A percentile compares a stretch with the other conserved stretches of the same genome.
Conservation (phyloP, 2,113 vertebrate genomes). For the Holacanthus passer region DNA sequence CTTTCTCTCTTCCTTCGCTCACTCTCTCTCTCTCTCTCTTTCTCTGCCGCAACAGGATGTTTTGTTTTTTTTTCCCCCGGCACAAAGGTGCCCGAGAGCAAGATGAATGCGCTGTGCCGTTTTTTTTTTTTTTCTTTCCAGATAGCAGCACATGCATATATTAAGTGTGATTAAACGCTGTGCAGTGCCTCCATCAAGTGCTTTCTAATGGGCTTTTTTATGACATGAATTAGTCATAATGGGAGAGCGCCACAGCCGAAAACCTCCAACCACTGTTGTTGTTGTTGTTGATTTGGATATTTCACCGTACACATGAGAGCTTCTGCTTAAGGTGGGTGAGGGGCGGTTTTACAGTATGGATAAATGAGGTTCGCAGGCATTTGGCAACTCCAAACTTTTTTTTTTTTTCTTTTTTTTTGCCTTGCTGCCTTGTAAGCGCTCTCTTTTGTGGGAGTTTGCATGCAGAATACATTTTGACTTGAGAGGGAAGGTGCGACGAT, state of each 20-base stretch:
- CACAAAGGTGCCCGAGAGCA: conserved; percentile 80
- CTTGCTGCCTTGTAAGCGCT: background rate
- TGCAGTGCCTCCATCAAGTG: conserved; percentile 84
- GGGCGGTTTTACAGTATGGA: conserved; percentile 60
- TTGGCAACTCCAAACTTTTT: conserved; percentile 48
- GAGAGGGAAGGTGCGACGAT: conserved; percentile 50
- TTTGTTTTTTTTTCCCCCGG: conserved; percentile 44
- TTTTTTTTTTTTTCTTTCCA: conserved; percentile 31
- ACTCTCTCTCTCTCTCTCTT: conserved; percentile 43
- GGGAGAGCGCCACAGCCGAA: conserved; percentile 75
- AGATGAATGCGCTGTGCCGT: conserved; percentile 74
- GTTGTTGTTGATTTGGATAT: conserved; percentile 77
- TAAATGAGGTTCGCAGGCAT: conserved; percentile 52
- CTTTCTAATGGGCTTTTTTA: conserved; percentile 87
- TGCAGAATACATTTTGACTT: conserved; percentile 29
- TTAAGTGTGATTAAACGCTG: conserved; percentile 86
- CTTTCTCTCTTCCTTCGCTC: conserved; percentile 9
- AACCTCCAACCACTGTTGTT: conserved; percentile 75
- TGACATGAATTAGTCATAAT: conserved; percentile 87
- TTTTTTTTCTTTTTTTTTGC: conserved; percentile 45
- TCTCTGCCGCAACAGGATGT: conserved; percentile 72
- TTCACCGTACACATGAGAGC: conserved; percentile 74
- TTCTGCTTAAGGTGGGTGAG: conserved; percentile 57
- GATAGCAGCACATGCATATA: conserved; percentile 84
- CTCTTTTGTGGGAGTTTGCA: conserved; percentile 38